These are phyloP conservation scores for Pangasius krempfi DNA, from an alignment of 2,797 vertebrate genomes.

Conservation along the genomic window DNA sequence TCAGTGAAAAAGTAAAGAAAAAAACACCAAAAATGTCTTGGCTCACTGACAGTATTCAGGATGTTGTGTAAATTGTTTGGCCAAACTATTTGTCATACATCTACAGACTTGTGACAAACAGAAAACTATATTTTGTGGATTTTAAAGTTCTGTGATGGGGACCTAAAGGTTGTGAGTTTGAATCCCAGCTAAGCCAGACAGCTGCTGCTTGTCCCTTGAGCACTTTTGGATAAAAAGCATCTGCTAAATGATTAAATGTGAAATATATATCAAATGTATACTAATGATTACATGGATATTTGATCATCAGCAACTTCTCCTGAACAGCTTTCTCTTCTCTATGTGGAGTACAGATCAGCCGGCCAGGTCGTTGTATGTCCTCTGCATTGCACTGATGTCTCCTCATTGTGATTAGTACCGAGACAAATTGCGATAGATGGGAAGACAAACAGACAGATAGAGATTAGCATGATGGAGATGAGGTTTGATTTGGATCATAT, in stretches of 20 bases:
- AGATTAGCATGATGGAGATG: slow-evolving; percentile 31
- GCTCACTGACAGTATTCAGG: not conserved
- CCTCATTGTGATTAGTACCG: slow-evolving; percentile 24
- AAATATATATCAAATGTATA: not conserved
- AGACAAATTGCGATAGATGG: slow-evolving; percentile 33
- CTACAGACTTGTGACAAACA: not conserved
- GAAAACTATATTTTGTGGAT: not conserved
- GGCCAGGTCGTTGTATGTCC: not conserved
- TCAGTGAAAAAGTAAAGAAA: not conserved
- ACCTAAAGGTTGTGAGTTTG: not conserved
- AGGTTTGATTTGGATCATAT: slow-evolving; percentile 29
- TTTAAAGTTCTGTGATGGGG: not conserved
- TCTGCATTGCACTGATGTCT: not conserved
- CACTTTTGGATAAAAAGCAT: not conserved
- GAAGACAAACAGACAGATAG: slow-evolving; percentile 35
- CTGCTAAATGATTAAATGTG: not conserved
- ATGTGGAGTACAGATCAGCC: not conserved
- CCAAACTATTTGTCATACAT: not conserved
- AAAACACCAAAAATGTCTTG: not conserved
- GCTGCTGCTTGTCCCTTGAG: not conserved
- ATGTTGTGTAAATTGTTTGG: not conserved
- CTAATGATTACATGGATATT: not conserved
- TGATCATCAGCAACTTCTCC: too few species aligned
- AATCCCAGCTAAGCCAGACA: not conserved
- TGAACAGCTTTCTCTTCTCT: not conserved